Base-by-base conservation (phyloP, 2,888 invertebrate genomes). In the Diogma glabrata region DNA sequence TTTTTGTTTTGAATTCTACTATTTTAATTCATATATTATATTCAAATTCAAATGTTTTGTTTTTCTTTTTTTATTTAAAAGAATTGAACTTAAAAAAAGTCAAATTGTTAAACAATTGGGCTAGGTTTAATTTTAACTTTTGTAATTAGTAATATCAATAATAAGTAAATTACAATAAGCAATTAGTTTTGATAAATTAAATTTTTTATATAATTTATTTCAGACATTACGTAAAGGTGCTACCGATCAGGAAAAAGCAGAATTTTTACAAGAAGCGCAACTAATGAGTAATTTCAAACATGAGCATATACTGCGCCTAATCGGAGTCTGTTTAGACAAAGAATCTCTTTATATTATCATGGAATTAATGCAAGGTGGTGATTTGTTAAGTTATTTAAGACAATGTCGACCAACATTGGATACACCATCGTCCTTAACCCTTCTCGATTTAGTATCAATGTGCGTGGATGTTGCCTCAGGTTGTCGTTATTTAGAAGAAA, bases 331-430 rank as follows among this genome's bases (percentile, higher is more conserved):
- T 63, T 77, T 95, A 24, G 93, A 96, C 64, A 86, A 87, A 57
- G 93, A 95, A 64, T 88, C 93, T 7, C 87, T 92, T 61, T 89
- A 91, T 60, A 84, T 99, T 56, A 86, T 99, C 46, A 84, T 97
- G 78, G 97, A 99, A 67, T 77, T 97, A 16, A 99, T 99, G 99
- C 90, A 94, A 67, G 94, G 89, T 4, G 96, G 97, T 0, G 97
- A 97, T 71, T 72, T 99, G 52, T 75, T 96, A 26, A 90, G 88
- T 53, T 97, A 92, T 67, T 73, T 99, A 45, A 74, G 95, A 50
- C 79, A 82, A 5, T 88, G 88, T 58, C 75, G 95, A 51, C 81
- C 87, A 36, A 75, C 79, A 36, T 9, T 83, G 78, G 75, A 79
- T 50, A 75, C 76, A 1, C 72, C 77, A 0, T 78, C 81, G 10